Base-by-base conservation (phyloP, 2,113 vertebrate species). In the Tilapia sparmanii region DNA sequence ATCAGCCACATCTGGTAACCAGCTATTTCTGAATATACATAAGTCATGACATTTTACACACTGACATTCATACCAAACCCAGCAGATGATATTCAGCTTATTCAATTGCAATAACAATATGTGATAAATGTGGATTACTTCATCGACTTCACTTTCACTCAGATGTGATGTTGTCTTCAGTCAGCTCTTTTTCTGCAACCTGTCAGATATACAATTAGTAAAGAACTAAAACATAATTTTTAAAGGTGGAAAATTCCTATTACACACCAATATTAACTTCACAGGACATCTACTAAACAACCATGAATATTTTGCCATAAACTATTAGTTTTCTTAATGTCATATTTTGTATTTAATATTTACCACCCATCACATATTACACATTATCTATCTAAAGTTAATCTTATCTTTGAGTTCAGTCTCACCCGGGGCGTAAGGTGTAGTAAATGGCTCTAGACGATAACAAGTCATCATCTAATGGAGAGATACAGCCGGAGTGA, bases 391-490 rank as follows among this genome's bases (percentile, higher is more conserved):
- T 24, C 24, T 24, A 33, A 33, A 33, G 33, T 33, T 18, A 55
- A 6, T 55, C 53, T 55, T 1, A 24, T 11, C 22, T 24, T 24
- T 12, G 22, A 24, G 11, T 12, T 55, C 1, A 55, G 22, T 7
- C 6, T 24, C 22, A 24, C n/a, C 52, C 3, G 2, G 2, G 22
- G 10, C 3, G 3, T 55, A 22, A 24, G 53, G 53, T 55, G 53
- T 2, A 4, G 53, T 50, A 50, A 18, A 50, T 50, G 4, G 45
- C 45, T 50, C 16, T 55, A 24, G 53, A 55, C 24, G 1, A 24
- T 22, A 54, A 12, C 0, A 0, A 4, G 6, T 24, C n/a, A 11
- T 54, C 10, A 54, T 54, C 53, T 22, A 22, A 22, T 54, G n/a
- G n/a, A 54, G 53, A 54, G 45, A 50, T 50, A 47, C 45, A 47